Percentiles rank a stretch among this genome's conserved stretches.
Evolutionary conservation across 1,140 invertebrate genomes (phyloP).

Genomic region (Macrosteles quadrilineatus): DNA sequence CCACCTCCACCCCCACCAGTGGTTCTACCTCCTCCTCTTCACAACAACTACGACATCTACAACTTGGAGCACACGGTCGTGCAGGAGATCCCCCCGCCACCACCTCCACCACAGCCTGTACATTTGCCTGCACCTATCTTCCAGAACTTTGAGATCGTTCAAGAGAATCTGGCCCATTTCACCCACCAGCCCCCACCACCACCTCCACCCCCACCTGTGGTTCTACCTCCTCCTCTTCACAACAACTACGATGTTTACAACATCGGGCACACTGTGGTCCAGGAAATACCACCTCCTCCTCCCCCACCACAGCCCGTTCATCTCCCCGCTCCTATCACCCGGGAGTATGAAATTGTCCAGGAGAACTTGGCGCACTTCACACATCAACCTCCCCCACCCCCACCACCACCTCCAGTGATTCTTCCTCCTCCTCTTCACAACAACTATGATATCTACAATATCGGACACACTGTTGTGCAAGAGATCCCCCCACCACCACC

Average conservation of each 20-base stretch:
- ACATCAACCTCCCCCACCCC: slow-evolving; percentile 5
- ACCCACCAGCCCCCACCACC: slow-evolving; percentile 9
- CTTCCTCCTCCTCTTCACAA: slow-evolving; percentile 1
- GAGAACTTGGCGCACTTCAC: not conserved
- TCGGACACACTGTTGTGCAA: not conserved
- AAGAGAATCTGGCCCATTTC: not conserved
- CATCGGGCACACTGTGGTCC: not conserved
- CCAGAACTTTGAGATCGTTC: not conserved
- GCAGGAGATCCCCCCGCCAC: not conserved
- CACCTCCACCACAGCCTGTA: not conserved
- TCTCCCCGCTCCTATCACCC: slow-evolving; percentile 7
- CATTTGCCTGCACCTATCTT: not conserved
- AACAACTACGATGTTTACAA: slow-evolving; percentile 12
- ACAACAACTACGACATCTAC: not conserved
- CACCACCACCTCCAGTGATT: not conserved
- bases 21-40: not conserved
- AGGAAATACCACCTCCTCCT: slow-evolving; percentile 8
- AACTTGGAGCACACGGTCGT: not conserved
- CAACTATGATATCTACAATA: slow-evolving; percentile 4
- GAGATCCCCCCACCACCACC: not conserved
- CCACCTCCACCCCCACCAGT: slow-evolving; percentile 2
- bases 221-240: slow-evolving; percentile 10
- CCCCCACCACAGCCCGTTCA: slow-evolving; percentile 11
- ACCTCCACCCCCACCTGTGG: not conserved
- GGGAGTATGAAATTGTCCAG: not conserved